A percentile compares a stretch with the other conserved stretches of the same genome.
These are phyloP conservation scores for Numenius arquata DNA, from an alignment of 2,113 vertebrate genomes.

Conservation along the genomic window DNA sequence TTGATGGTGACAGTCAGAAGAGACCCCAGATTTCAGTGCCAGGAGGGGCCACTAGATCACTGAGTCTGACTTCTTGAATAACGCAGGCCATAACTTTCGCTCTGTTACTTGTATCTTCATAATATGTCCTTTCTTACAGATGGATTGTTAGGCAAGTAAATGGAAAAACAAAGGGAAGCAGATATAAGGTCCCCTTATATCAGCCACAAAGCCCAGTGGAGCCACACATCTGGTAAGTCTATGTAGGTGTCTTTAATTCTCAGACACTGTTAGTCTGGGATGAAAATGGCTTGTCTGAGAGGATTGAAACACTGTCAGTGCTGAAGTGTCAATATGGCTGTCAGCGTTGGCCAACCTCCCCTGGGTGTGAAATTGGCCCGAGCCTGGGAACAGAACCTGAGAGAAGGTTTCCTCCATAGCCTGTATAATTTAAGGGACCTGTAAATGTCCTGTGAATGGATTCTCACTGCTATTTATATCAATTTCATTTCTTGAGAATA, in stretches of 20 bases:
- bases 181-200: not conserved
- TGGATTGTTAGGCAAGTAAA: not conserved
- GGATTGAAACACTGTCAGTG: not conserved
- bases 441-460: fast-evolving
- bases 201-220: not conserved
- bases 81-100: not conserved
- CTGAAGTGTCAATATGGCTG: not conserved
- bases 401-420: not conserved
- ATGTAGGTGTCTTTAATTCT: not conserved
- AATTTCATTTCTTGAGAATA: not conserved
- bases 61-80: not conserved
- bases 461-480: not conserved
- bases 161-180: not conserved
- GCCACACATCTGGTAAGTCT: not conserved
- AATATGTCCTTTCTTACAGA: not conserved
- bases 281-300: not conserved
- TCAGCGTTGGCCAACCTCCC: not conserved
- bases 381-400: not conserved
- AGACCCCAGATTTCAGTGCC: not conserved
- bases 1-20: not conserved
- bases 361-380: not conserved
- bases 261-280: not conserved
- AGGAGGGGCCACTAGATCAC: not conserved
- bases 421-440: not conserved
- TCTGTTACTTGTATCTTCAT: not conserved